phyloP scores from a whole-genome alignment of 1,140 invertebrate species.

The Drosophila ironensis region DNA sequence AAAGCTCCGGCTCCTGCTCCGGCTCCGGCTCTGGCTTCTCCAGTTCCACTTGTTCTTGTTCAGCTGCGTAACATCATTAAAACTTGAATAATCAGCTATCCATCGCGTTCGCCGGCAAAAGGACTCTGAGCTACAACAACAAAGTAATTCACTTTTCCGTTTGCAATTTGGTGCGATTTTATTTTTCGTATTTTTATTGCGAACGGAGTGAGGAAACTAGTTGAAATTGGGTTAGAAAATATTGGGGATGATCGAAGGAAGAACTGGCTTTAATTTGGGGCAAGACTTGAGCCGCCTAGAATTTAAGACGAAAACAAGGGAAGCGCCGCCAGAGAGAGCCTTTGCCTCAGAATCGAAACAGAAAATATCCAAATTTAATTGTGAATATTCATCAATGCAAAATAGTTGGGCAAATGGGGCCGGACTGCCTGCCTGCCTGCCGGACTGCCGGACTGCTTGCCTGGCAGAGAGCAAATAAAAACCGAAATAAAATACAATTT shows the following conservation, averaged over 20 bases:
- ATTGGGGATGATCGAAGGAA: too few species aligned
- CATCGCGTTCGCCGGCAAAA: slow-evolving; percentile 1
- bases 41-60: not conserved
- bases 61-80: slow-evolving; percentile 69
- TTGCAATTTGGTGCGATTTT: slow-evolving; percentile 32
- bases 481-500: slow-evolving; percentile 17
- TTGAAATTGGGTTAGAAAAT: not conserved
- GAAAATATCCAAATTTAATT: not conserved
- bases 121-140: slow-evolving; percentile 21
- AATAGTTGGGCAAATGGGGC: slow-evolving; percentile 11
- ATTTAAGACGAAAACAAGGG: not conserved
- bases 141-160: slow-evolving; percentile 50
- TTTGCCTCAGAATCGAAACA: not conserved
- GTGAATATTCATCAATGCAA: slow-evolving; percentile 35
- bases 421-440: not conserved
- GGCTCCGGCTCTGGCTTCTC: too few species aligned
- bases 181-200: not conserved
- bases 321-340: too few species aligned
- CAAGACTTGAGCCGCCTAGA: not conserved
- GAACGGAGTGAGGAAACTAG: not conserved
- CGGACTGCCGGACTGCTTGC: not conserved
- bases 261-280: too few species aligned
- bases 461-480: not conserved
- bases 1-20: slow-evolving; percentile 1
- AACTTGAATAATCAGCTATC: slow-evolving; percentile 70